Conservation (phyloP, 2,113 vertebrate genomes). For the Tragelaphus strepsiceros region DNA sequence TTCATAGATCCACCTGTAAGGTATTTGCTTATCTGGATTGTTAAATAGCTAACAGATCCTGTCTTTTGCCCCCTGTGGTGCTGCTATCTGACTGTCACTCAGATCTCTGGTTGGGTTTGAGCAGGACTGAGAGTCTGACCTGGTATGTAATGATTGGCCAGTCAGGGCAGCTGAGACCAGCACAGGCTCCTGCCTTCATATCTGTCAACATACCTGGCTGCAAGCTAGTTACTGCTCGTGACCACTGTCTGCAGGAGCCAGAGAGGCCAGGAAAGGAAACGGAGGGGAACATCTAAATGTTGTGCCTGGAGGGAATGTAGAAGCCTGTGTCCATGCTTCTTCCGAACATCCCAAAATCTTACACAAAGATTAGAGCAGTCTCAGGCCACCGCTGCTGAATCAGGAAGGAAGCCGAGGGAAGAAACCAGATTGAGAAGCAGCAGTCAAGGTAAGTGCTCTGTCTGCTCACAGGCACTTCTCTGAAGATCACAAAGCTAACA, state of each 20-base stretch:
- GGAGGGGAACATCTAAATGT: background rate
- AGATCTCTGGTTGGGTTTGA: background rate
- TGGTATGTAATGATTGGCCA: slow-evolving; percentile 55
- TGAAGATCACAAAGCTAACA: background rate
- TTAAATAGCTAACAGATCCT: background rate
- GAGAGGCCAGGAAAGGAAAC: background rate
- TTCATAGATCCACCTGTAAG: background rate
- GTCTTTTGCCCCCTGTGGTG: background rate
- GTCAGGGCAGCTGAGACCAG: background rate
- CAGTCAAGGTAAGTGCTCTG: slow-evolving; percentile 31
- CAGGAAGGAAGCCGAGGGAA: background rate
- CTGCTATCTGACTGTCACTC: background rate
- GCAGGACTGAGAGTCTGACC: background rate
- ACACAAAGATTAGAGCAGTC: background rate
- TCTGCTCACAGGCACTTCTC: background rate
- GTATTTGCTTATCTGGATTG: background rate
- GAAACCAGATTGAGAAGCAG: background rate
- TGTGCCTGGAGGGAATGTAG: background rate
- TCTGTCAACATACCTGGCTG: slow-evolving; percentile 57
- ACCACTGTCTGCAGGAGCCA: background rate
- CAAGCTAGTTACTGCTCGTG: background rate
- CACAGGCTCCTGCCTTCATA: slow-evolving; percentile 47
- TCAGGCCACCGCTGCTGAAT: background rate
- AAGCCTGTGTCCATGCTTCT: background rate
- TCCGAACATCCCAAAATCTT: background rate